Percentiles rank a stretch among this genome's conserved stretches.
phyloP scores from a whole-genome alignment of 2,113 vertebrate genomes.

The Oryzias melastigma region DNA sequence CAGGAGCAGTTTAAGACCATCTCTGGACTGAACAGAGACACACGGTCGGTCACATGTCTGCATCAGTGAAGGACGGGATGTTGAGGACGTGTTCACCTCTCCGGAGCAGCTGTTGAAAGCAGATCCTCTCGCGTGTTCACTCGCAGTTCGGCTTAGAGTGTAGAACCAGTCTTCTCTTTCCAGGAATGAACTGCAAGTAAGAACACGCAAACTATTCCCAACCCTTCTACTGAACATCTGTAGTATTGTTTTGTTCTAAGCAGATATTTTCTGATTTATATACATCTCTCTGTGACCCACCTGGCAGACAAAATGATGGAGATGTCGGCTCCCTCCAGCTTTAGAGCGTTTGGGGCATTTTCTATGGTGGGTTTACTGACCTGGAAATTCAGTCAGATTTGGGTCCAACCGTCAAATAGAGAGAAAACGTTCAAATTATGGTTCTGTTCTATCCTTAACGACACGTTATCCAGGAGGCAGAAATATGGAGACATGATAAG shows the following conservation, averaged over 20 bases:
- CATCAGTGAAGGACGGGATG: neutral
- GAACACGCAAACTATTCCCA: neutral
- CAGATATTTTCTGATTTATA: slow-evolving; percentile 1
- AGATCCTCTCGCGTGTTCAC: slow-evolving; percentile 81
- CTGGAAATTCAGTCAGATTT: slow-evolving; percentile 66
- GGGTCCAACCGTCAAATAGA: neutral
- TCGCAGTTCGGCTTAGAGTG: slow-evolving; percentile 84
- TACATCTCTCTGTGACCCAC: slow-evolving; percentile 65
- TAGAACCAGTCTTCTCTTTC: slow-evolving; percentile 96
- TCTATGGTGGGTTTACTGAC: slow-evolving; percentile 87
- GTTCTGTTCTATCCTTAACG: neutral
- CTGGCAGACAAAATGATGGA: slow-evolving; percentile 90
- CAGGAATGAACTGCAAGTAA: slow-evolving; percentile 82
- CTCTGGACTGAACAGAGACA: slow-evolving; percentile 76
- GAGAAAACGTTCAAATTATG: neutral
- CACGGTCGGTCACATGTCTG: neutral
- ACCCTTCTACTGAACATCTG: neutral
- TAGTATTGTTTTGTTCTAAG: neutral
- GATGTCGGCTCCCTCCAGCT: slow-evolving; percentile 84
- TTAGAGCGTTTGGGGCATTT: slow-evolving; percentile 84
- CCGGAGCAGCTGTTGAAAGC: slow-evolving; percentile 55
- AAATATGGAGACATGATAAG: neutral
- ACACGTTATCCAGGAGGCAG: too few species aligned
- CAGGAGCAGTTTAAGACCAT: slow-evolving; percentile 82
- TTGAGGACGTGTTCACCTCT: slow-evolving; percentile 59